Percentiles rank a stretch among this genome's conserved stretches.
phyloP scores from a whole-genome alignment of 2,113 vertebrate species.

The Laticauda laticaudata region DNA sequence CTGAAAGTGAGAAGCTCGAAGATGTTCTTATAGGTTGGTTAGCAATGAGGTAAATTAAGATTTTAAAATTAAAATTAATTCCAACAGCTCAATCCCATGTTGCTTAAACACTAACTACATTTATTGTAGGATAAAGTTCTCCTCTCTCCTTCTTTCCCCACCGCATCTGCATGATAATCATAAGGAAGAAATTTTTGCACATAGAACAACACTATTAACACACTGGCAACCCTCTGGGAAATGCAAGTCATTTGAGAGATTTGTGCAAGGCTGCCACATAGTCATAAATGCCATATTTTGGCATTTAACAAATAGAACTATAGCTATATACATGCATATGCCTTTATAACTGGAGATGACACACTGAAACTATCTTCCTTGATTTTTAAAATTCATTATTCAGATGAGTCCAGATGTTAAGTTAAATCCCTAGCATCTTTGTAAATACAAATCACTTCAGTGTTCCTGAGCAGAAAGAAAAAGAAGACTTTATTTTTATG shows the following conservation, averaged over 20 bases:
- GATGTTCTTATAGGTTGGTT: background rate
- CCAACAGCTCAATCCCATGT: background rate
- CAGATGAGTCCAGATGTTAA: constrained; percentile 41
- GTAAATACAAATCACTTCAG: constrained; percentile 26
- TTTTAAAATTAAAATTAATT: background rate
- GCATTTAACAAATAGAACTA: background rate
- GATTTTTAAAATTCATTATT: constrained; percentile 18
- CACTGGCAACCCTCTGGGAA: background rate
- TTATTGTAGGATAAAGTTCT: background rate
- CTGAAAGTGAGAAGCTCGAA: background rate
- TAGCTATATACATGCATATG: background rate
- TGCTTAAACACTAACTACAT: background rate
- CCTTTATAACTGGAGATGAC: background rate
- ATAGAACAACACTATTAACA: background rate
- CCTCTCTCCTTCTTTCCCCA: background rate
- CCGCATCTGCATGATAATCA: background rate
- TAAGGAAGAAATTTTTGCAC: background rate
- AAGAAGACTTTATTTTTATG: constrained; percentile 7
- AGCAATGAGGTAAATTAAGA: background rate
- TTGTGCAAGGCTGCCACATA: background rate
- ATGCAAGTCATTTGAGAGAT: background rate
- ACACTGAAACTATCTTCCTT: background rate
- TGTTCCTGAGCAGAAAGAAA: constrained; percentile 22
- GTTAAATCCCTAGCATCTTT: constrained; percentile 33
- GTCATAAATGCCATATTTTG: background rate